phyloP scores from a whole-genome alignment of 1,140 invertebrate genomes.

The Euschistus heros region DNA sequence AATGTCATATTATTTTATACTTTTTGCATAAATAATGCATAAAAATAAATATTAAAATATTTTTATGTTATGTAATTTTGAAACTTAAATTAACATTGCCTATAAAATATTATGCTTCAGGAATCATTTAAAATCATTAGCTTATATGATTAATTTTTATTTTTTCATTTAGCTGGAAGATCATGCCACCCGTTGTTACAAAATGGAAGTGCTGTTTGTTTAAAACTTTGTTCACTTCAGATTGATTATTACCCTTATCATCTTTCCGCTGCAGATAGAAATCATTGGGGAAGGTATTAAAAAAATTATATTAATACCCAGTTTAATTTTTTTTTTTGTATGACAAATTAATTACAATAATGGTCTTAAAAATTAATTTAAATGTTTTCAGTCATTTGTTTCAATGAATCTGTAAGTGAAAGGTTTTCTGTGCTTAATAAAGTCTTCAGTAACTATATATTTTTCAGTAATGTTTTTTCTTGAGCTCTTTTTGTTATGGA shows the following conservation, averaged over 20 bases:
- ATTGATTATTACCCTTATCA: conserved; percentile 97
- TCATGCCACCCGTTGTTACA: conserved; percentile 72
- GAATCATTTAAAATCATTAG: not conserved
- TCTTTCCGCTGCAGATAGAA: conserved; percentile 70
- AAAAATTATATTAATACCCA: not conserved
- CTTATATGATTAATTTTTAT: conserved; percentile 28
- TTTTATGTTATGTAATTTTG: not conserved
- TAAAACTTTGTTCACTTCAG: conserved; percentile 77
- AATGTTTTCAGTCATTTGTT: too few species aligned
- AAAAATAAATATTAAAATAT: not conserved
- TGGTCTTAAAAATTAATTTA: too few species aligned
- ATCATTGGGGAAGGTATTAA: conserved; percentile 62
- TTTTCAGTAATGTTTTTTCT: too few species aligned
- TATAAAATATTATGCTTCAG: too few species aligned
- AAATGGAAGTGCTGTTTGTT: conserved; percentile 87
- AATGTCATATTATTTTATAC: not conserved
- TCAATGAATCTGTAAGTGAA: too few species aligned
- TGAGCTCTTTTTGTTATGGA: too few species aligned
- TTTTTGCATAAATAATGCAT: conserved; percentile 9
- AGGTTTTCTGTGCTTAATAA: too few species aligned
- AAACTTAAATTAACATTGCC: not conserved
- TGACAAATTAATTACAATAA: too few species aligned
- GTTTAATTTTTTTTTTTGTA: too few species aligned
- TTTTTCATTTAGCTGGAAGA: conserved; percentile 49
- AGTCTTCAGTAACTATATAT: too few species aligned